These are phyloP conservation scores for Halyomorpha halys DNA, from an alignment of 1,140 invertebrate species.

Conservation along the genomic window DNA sequence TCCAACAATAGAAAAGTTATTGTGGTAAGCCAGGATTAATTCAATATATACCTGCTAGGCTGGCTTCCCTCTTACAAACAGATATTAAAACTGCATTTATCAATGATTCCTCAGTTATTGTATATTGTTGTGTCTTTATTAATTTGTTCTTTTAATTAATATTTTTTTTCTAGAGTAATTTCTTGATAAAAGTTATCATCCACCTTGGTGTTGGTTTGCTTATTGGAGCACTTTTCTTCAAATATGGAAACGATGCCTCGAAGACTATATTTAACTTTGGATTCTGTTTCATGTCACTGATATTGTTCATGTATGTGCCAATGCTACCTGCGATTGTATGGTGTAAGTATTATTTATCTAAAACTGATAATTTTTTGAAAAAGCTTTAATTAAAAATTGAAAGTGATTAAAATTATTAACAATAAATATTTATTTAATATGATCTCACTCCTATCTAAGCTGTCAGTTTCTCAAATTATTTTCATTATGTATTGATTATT, in stretches of 20 bases:
- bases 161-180: slow-evolving; percentile 48
- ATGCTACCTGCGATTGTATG: slow-evolving; percentile 66
- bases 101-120: neutral
- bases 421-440: too few species aligned
- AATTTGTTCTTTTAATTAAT: neutral
- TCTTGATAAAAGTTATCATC: slow-evolving; percentile 54
- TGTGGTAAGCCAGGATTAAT: too few species aligned
- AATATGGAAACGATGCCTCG: slow-evolving; percentile 64
- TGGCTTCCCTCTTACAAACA: too few species aligned
- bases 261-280: slow-evolving; percentile 73
- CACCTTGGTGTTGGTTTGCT: slow-evolving; percentile 57
- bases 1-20: too few species aligned
- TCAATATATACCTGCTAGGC: too few species aligned
- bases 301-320: slow-evolving; percentile 65
- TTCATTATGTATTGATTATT: too few species aligned
- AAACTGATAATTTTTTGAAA: too few species aligned
- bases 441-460: too few species aligned
- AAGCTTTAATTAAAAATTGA: too few species aligned
- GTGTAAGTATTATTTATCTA: slow-evolving; percentile 64
- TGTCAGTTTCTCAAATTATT: too few species aligned
- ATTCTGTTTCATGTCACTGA: slow-evolving; percentile 64
- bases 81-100: too few species aligned
- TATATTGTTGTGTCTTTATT: neutral
- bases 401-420: too few species aligned
- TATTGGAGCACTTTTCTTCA: slow-evolving; percentile 54